Evolutionary conservation across 2,888 invertebrate genomes (phyloP).

Genomic region (Agrochola macilenta): DNA sequence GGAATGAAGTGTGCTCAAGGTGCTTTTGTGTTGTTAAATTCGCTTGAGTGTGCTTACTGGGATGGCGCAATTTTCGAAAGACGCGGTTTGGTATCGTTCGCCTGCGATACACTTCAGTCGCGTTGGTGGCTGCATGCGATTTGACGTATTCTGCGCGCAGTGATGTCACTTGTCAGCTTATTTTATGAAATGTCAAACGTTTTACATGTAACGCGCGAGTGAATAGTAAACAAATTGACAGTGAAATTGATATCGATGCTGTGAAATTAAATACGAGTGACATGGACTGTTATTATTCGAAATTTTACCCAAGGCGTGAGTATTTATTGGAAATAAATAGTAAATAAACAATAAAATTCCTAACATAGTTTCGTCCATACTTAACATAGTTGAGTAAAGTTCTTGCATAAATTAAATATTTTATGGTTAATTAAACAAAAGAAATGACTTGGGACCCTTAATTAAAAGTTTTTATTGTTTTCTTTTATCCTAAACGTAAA

Average conservation of each 20-base stretch:
- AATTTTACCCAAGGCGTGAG: slow-evolving; percentile 90
- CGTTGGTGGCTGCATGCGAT: slow-evolving; percentile 90
- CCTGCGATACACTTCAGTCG: slow-evolving; percentile 91
- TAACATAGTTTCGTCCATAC: slow-evolving; percentile 83
- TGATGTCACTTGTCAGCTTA: slow-evolving; percentile 90
- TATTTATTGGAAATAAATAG: slow-evolving; percentile 81
- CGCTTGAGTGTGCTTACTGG: slow-evolving; percentile 90
- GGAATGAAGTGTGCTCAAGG: slow-evolving; percentile 90
- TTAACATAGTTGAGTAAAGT: slow-evolving; percentile 70
- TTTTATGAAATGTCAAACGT: slow-evolving; percentile 90
- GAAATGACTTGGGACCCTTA: slow-evolving; percentile 9
- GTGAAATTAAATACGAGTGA: slow-evolving; percentile 84
- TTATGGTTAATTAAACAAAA: slow-evolving; percentile 45
- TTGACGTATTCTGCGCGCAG: slow-evolving; percentile 90
- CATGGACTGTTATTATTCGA: slow-evolving; percentile 91
- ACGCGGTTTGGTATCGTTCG: slow-evolving; percentile 91
- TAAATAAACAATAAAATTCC: slow-evolving; percentile 88
- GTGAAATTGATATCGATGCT: slow-evolving; percentile 86
- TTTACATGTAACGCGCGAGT: slow-evolving; percentile 87
- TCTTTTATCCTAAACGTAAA: background rate
- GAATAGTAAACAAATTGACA: slow-evolving; percentile 88
- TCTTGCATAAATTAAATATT: slow-evolving; percentile 58
- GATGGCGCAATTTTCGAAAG: slow-evolving; percentile 92
- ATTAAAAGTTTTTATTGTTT: slow-evolving; percentile 34
- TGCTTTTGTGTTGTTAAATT: slow-evolving; percentile 90